These are phyloP conservation scores for Chelonoidis abingdonii DNA, from an alignment of 2,113 vertebrate species.

Conservation along the genomic window DNA sequence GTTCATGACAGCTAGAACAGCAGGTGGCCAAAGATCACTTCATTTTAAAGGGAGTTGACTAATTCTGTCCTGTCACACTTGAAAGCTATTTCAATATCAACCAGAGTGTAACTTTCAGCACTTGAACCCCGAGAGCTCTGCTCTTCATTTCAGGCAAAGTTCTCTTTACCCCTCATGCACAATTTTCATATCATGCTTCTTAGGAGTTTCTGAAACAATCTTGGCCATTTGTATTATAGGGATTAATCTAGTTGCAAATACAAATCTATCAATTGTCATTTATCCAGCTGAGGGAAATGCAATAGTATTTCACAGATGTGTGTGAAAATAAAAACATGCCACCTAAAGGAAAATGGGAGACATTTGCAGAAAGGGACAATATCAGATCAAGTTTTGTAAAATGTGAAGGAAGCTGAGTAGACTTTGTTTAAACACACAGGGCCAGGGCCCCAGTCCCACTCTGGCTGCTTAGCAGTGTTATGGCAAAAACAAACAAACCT, in stretches of 20 bases:
- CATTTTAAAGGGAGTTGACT: constrained; percentile 43
- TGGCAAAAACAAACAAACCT: not conserved
- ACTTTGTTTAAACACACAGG: not conserved
- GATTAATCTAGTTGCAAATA: not conserved
- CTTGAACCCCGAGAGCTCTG: not conserved
- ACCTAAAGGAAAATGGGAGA: rapidly evolving
- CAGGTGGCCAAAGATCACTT: not conserved
- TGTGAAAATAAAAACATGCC: rapidly evolving
- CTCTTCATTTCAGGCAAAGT: not conserved
- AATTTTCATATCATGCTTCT: not conserved
- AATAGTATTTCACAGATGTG: not conserved
- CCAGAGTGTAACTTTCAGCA: not conserved
- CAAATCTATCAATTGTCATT: not conserved
- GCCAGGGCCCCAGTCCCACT: not conserved
- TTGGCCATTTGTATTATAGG: not conserved
- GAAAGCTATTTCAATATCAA: constrained; percentile 49
- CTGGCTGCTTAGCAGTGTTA: not conserved
- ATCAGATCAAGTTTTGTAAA: not conserved
- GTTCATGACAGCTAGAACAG: constrained; percentile 10
- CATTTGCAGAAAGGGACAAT: not conserved
- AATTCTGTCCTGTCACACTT: constrained; percentile 34
- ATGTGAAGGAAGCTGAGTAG: not conserved
- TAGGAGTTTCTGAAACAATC: not conserved
- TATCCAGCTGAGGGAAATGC: not conserved
- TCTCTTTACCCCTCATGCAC: not conserved